Conservation (phyloP, 1,140 invertebrate genomes). For the Geopemphigus sp. region DNA sequence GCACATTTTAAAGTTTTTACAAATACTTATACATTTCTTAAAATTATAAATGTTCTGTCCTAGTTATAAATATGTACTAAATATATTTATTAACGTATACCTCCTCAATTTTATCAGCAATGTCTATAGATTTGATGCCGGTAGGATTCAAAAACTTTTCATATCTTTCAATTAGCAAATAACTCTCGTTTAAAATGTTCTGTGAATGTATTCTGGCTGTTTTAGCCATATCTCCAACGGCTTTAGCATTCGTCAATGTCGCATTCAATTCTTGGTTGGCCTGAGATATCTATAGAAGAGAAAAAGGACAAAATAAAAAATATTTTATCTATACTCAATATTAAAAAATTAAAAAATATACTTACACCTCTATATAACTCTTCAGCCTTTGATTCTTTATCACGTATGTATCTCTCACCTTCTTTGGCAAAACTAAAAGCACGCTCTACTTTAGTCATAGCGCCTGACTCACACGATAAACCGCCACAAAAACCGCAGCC, state of each 20-base stretch:
- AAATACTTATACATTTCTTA: too few relatives aligned
- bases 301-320: background rate
- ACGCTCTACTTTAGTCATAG: conserved; percentile 79
- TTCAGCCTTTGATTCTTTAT: conserved; percentile 76
- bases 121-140: conserved; percentile 76
- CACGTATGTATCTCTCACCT: conserved; percentile 74
- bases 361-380: conserved; percentile 64
- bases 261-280: conserved; percentile 60
- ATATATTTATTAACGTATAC: too few relatives aligned
- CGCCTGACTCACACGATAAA: conserved; percentile 83
- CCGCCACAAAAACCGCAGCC: conserved; percentile 89
- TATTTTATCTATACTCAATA: too few relatives aligned
- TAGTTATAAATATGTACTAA: too few relatives aligned
- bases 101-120: conserved; percentile 73
- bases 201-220: conserved; percentile 63
- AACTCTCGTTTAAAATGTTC: conserved; percentile 58
- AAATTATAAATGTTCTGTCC: too few relatives aligned
- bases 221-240: conserved; percentile 61
- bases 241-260: conserved; percentile 62
- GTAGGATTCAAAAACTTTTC: conserved; percentile 72
- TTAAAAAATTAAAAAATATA: too few relatives aligned
- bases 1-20: too few relatives aligned
- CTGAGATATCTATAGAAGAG: conserved; percentile 59
- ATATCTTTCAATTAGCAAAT: conserved; percentile 67
- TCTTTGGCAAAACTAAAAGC: conserved; percentile 82